These are phyloP conservation scores for Fopius arisanus DNA, from an alignment of 1,140 invertebrate genomes.

Conservation along the genomic window DNA sequence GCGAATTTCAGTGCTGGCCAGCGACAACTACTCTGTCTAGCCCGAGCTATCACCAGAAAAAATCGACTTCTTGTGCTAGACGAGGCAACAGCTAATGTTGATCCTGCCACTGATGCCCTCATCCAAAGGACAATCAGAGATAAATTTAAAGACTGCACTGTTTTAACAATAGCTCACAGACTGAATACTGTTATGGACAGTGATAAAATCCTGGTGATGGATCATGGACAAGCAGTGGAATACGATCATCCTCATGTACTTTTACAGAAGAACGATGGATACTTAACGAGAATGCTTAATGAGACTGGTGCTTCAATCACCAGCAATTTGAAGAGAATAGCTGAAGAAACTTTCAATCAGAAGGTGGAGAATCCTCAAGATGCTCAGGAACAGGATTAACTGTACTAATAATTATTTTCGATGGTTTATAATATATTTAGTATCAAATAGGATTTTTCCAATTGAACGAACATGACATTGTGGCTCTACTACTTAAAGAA, in stretches of 20 bases:
- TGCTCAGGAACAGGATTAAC: too few relatives aligned
- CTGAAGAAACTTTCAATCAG: slow-evolving; percentile 47
- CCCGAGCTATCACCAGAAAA: slow-evolving; percentile 74
- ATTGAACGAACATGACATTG: too few relatives aligned
- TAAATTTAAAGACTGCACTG: slow-evolving; percentile 70
- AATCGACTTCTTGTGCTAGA: slow-evolving; percentile 75
- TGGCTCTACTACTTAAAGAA: too few relatives aligned
- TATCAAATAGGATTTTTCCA: too few relatives aligned
- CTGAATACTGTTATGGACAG: slow-evolving; percentile 68
- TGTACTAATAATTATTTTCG: too few relatives aligned
- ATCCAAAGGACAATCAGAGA: slow-evolving; percentile 72
- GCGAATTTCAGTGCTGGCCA: slow-evolving; percentile 73
- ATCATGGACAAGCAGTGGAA: slow-evolving; percentile 62
- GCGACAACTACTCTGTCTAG: slow-evolving; percentile 80
- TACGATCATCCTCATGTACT: slow-evolving; percentile 69
- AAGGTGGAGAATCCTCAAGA: too few relatives aligned
- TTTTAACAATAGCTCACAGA: slow-evolving; percentile 72
- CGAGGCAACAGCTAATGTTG: slow-evolving; percentile 79
- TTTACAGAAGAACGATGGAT: slow-evolving; percentile 59
- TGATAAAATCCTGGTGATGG: slow-evolving; percentile 62
- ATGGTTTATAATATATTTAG: too few relatives aligned
- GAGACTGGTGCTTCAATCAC: slow-evolving; percentile 62
- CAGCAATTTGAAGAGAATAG: slow-evolving; percentile 56
- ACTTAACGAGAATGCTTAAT: slow-evolving; percentile 61
- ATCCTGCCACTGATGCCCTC: slow-evolving; percentile 70